Percentiles rank a stretch among this genome's conserved stretches.
These are phyloP conservation scores for Ectemnius lituratus DNA, from an alignment of 2,888 invertebrate species.

Conservation along the genomic window DNA sequence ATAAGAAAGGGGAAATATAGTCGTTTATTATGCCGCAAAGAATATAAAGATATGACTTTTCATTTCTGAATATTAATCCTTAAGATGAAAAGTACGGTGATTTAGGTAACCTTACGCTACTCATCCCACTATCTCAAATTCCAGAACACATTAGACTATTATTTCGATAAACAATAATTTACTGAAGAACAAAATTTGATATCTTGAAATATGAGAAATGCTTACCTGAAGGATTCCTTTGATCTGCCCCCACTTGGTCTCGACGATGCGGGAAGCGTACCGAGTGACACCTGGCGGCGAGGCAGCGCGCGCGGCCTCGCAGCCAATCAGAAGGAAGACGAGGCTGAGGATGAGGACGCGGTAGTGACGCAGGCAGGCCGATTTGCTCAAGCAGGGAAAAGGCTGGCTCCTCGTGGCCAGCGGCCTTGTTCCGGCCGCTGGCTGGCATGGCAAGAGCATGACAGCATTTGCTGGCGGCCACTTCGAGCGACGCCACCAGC, in stretches of 20 bases:
- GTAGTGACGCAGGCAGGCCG: constrained; percentile 45
- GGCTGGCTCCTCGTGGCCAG: constrained; percentile 64
- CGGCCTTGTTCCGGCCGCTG: constrained; percentile 72
- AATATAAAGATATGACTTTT: too few species aligned
- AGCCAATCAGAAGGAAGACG: constrained; percentile 41
- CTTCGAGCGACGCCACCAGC: constrained; percentile 61
- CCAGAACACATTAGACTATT: too few species aligned
- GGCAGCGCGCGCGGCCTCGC: constrained; percentile 54
- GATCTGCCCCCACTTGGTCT: constrained; percentile 81
- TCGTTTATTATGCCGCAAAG: too few species aligned
- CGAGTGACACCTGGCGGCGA: constrained; percentile 78
- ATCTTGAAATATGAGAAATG: neutral
- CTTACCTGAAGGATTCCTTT: constrained; percentile 75
- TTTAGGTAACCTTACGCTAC: too few species aligned
- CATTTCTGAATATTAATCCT: too few species aligned
- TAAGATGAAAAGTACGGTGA: too few species aligned
- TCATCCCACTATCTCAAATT: too few species aligned
- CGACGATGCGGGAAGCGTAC: constrained; percentile 89
- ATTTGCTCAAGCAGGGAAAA: constrained; percentile 31
- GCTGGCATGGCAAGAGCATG: constrained; percentile 76
- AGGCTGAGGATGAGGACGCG: constrained; percentile 53
- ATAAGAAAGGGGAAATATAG: too few species aligned
- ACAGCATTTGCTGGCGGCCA: constrained; percentile 76
- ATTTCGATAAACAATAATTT: neutral
- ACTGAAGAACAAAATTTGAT: neutral